A percentile compares a stretch with the other conserved stretches of the same genome.
Evolutionary conservation across 2,888 invertebrate species (phyloP).

Genomic region (Tenthredo amoena): DNA sequence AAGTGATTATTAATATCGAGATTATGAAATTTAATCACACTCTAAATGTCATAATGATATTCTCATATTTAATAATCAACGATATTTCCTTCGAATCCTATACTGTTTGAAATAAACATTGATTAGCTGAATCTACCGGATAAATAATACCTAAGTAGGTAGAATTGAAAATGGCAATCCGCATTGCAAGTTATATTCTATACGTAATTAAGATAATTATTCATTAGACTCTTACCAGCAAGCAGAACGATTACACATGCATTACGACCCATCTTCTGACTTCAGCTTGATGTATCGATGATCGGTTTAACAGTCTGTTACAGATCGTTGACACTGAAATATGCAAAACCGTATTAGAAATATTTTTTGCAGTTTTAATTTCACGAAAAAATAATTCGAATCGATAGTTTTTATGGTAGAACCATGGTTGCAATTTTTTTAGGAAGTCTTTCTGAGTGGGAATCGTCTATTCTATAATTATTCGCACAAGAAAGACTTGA

Average conservation of each 20-base stretch:
- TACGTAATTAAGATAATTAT: constrained; percentile 45
- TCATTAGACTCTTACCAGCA: constrained; percentile 62
- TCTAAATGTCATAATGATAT: not conserved
- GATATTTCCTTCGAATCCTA: too few relatives aligned
- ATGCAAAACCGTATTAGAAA: not conserved
- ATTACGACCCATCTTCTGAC: constrained; percentile 54
- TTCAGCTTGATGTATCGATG: not conserved
- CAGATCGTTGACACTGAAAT: constrained; percentile 28
- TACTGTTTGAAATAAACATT: not conserved
- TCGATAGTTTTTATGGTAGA: not conserved
- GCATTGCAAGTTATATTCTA: not conserved
- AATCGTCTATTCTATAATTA: not conserved
- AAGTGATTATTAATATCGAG: not conserved
- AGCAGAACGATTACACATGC: constrained; percentile 64
- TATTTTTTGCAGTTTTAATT: not conserved
- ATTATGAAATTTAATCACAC: not conserved
- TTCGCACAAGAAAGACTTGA: not conserved
- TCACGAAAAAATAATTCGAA: not conserved
- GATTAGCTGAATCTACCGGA: not conserved
- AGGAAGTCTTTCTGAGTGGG: not conserved
- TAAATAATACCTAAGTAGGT: too few relatives aligned
- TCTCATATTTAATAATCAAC: not conserved
- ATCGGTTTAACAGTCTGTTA: not conserved
- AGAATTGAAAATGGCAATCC: not conserved
- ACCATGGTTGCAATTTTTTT: not conserved